Evolutionary conservation across 2,797 vertebrate genomes (phyloP).

Genomic region (Lithobates pipiens): DNA sequence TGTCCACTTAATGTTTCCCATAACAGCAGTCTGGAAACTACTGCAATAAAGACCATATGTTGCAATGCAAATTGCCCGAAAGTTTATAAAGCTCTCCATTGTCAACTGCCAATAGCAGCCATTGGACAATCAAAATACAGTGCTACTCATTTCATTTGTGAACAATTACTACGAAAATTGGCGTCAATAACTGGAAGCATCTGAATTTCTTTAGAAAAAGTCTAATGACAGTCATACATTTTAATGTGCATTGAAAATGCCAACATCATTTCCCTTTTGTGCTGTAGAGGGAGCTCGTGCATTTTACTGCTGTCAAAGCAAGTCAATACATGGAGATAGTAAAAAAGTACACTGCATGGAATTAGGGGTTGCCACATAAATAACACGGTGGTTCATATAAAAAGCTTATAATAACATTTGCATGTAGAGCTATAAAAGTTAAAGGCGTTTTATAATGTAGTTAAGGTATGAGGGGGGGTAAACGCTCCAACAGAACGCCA

Average conservation of each 20-base stretch:
- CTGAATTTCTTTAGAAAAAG: background rate
- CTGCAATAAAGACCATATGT: conserved; percentile 31
- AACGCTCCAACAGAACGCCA: no score
- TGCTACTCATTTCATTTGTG: background rate
- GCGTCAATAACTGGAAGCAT: background rate
- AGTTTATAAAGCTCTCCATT: conserved; percentile 17
- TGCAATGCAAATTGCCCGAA: conserved; percentile 7
- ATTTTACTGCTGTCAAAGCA: background rate
- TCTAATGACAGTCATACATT: background rate
- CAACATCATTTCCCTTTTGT: background rate
- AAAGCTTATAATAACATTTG: background rate
- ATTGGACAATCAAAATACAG: background rate
- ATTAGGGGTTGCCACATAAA: background rate
- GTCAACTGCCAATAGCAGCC: conserved; percentile 12
- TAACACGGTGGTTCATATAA: background rate
- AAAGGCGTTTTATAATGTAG: background rate
- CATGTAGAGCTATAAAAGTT: background rate
- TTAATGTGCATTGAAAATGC: background rate
- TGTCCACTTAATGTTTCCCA: conserved; percentile 28
- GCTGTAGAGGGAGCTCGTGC: conserved; percentile 49
- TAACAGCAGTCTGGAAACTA: conserved; percentile 21
- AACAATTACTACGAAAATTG: background rate
- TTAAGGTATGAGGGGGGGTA: no score
- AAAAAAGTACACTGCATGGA: background rate
- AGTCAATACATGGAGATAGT: background rate